Evolutionary conservation across 1,140 invertebrate species (phyloP), one percentile per base, ranked within the genome.

Genomic region (Cydia amplana): DNA sequence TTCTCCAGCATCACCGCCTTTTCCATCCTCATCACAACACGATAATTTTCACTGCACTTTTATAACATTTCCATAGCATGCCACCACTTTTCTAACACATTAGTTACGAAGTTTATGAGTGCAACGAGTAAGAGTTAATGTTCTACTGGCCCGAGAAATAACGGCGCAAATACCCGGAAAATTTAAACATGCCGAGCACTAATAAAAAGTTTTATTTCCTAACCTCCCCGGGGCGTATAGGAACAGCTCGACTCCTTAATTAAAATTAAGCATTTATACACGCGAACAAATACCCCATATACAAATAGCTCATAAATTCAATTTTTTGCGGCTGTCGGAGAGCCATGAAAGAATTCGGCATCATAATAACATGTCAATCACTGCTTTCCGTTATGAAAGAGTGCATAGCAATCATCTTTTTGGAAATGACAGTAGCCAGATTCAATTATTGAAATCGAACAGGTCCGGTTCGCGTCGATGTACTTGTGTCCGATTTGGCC

Each of bases 11-110:
- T 79, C n/a, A 82, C 82, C 7, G 86, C 81, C 78, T 86, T 90
- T 78, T 93, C 89, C 90, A 90, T 92, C 79, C 82, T 91, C 89
- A 90, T 89, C 82, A 85, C 83, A 80, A 76, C 51, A 64, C 36
- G 6, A 5, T n/a, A 51, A 12, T 18, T 20, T 46, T 10, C 55
- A 76, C 75, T 72, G 4, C 65, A 60, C 60, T n/a, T 74, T 36
- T 67, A 67, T 16, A 28, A 20, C 65, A 70, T 70, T 43, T 28
- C 65, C 16, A 70, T 6, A 4, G 12, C 32, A 18, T 23, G 60
- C 6, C n/a, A 6, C 55, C 20, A 60, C 55, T 23, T 23, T 60
- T 60, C 55, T 23, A 60, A 60, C 55, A 60, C 55, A 60, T 60
- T 23, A 4, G 14, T 55, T 18, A 55, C 46, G n/a, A 23, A 20